Evolutionary conservation across 2,888 invertebrate genomes (phyloP), one percentile per base, ranked within the genome.

Genomic region (Drosophila nr. fundita): DNA sequence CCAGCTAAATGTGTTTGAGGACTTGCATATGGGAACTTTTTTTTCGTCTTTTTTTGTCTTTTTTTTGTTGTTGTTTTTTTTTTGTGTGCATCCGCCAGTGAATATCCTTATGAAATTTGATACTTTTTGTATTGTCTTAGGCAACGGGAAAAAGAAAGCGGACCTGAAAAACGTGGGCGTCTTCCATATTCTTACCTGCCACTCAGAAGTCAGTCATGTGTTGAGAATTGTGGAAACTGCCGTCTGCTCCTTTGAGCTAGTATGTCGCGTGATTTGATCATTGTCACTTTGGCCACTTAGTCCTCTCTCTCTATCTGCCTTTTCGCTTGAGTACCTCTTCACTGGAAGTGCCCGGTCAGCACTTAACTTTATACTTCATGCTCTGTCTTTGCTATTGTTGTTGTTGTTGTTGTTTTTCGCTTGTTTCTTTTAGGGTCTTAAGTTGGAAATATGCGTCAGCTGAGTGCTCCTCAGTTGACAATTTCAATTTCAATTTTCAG

Each of bases 51-150:
- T 38, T 5, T 15, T 15, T 38, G 8, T 24, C 3, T 21, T 21
- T 24, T 58, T 10, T 11, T 21, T n/a, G 1, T n/a, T 5, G 4
- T 21, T 54, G n/a, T n/a, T 27, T 29, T 18, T 10, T 54, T 50
- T 48, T 27, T 68, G 45, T 24, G 40, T 49, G 75, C 75, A 76
- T 77, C 75, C 75, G 78, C 40, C 45, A 57, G 53, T 60, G 62
- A 30, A 75, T 78, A 76, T 90, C 87, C 87, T 82, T 87, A 90
- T 87, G 87, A 87, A 75, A 87, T 77, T 73, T 29, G 89, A 87
- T 82, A 87, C 77, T 82, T 75, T 75, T 83, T 55, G 54, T 54
- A 82, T 79, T 74, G 82, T 78, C 55, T 76, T 73, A 78, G 73
- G 73, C 74, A 66, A 63, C 62, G 63, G 61, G 45, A 67, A 77